Evolutionary conservation across 2,888 invertebrate species (phyloP).

Genomic region (Torymus aiolomorphi): DNA sequence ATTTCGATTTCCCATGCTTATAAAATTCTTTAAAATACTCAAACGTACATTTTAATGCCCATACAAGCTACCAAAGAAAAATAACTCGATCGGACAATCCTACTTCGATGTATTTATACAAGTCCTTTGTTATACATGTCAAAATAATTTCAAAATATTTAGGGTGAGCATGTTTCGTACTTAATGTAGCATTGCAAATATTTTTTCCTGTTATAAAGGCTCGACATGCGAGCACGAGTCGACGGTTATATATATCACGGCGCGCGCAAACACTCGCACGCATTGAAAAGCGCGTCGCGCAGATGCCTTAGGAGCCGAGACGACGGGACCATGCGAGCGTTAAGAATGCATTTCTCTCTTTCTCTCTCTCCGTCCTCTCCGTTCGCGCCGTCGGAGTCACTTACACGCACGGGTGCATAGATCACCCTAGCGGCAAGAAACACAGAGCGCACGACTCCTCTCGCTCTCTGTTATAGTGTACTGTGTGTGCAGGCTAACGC

Average conservation of each 20-base stretch:
- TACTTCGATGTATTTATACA: too few species aligned
- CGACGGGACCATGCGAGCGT: conserved; percentile 3
- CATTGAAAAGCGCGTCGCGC: conserved; percentile 24
- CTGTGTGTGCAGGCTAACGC: conserved; percentile 36
- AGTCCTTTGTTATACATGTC: too few species aligned
- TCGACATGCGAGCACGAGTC: background rate
- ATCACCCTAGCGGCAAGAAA: conserved; percentile 28
- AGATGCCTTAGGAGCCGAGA: conserved; percentile 13
- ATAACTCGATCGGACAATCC: too few species aligned
- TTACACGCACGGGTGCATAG: conserved; percentile 53
- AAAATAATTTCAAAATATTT: too few species aligned
- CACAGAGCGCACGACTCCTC: background rate
- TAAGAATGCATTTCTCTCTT: conserved; percentile 26
- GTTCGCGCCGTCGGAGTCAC: conserved; percentile 26
- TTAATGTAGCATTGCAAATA: too few species aligned
- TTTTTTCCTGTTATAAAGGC: too few species aligned
- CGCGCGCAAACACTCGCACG: background rate
- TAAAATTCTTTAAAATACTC: too few species aligned
- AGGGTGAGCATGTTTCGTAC: too few species aligned
- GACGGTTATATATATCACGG: conserved; percentile 10
- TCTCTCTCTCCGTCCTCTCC: background rate
- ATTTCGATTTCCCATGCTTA: too few species aligned
- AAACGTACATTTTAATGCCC: too few species aligned
- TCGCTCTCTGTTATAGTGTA: background rate
- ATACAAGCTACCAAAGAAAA: too few species aligned